phyloP scores from a whole-genome alignment of 2,888 invertebrate genomes.

The Sceliomorpha sp. region DNA sequence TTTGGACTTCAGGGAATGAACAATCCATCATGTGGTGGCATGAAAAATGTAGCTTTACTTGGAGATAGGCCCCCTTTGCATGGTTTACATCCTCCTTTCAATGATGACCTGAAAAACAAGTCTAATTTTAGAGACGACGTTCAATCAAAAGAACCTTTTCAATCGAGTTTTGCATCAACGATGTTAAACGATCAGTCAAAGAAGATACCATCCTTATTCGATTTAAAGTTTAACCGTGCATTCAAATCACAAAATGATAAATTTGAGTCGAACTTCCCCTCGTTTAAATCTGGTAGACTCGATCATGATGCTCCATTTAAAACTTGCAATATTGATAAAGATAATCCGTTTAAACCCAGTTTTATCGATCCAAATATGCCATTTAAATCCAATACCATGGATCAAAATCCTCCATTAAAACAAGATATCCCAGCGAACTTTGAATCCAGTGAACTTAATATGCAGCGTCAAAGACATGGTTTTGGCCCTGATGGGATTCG shows the following conservation, averaged over 20 bases:
- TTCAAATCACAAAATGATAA: constrained; percentile 20
- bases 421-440: too few species aligned
- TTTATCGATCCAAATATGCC: not conserved
- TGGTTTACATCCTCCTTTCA: too few species aligned
- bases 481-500: too few species aligned
- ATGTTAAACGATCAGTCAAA: constrained; percentile 9
- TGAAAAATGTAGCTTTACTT: constrained; percentile 3
- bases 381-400: constrained; percentile 9
- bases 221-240: constrained; percentile 58
- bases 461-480: too few species aligned
- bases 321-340: not conserved
- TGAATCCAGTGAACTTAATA: too few species aligned
- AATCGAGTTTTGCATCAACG: constrained; percentile 11
- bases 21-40: not conserved
- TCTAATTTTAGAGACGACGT: constrained; percentile 6
- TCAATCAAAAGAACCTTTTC: constrained; percentile 12
- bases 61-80: too few species aligned
- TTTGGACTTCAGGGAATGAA: not conserved
- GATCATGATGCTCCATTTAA: constrained; percentile 1
- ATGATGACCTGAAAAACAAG: constrained; percentile 10
- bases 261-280: too few species aligned
- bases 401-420: not conserved
- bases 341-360: not conserved
- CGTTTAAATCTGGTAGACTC: not conserved
- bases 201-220: constrained; percentile 61